These are phyloP conservation scores for Peromyscus attwateri DNA, from an alignment of 2,797 vertebrate species.

Conservation along the genomic window DNA sequence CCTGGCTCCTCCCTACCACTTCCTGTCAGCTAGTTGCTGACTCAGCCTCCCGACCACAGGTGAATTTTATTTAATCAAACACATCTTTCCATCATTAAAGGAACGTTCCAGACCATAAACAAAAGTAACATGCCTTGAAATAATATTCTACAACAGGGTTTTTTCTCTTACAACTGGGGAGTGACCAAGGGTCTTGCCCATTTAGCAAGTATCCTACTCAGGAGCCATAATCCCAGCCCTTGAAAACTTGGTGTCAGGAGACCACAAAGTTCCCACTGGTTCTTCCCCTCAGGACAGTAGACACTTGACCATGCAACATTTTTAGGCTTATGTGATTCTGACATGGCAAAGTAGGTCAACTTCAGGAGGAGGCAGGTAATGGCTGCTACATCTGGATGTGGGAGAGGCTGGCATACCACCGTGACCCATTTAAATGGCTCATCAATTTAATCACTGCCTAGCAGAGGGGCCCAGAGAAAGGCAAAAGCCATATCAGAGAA, in stretches of 20 bases:
- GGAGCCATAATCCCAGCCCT: not conserved
- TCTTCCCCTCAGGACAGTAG: not conserved
- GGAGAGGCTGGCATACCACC: not conserved
- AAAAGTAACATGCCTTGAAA: too few relatives aligned
- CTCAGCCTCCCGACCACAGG: too few relatives aligned
- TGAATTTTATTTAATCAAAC: too few relatives aligned
- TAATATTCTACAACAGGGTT: not conserved
- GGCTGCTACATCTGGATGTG: rapidly evolving
- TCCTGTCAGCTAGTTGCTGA: too few relatives aligned
- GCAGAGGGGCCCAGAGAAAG: not conserved
- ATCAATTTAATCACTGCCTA: not conserved
- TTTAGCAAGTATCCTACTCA: not conserved
- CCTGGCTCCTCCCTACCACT: too few relatives aligned
- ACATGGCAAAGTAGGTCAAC: not conserved
- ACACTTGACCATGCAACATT: not conserved
- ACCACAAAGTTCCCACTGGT: not conserved
- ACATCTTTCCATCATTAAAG: too few relatives aligned
- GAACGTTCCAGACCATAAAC: too few relatives aligned
- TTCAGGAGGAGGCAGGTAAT: not conserved
- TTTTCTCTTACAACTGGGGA: not conserved
- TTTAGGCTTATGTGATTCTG: not conserved
- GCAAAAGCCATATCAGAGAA: not conserved
- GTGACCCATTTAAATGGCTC: not conserved
- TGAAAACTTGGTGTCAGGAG: not conserved
- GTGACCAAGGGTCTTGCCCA: not conserved